Conservation (phyloP, 1,140 invertebrate genomes). For the Caenorhabditis latens region DNA sequence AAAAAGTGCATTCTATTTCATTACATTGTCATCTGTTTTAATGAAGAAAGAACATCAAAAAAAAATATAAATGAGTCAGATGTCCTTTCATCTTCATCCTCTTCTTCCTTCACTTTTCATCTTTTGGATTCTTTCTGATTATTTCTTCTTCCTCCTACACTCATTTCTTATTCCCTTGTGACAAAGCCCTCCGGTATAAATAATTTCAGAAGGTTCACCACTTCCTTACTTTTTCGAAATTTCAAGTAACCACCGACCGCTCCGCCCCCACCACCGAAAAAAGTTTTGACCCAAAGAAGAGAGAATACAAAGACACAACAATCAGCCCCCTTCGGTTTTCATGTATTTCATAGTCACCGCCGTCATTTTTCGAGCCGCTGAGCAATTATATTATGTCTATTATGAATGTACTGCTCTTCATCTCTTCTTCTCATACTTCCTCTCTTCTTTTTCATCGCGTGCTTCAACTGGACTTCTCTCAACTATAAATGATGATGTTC, state of each 20-base stretch:
- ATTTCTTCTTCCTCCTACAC: neutral
- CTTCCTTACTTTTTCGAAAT: neutral
- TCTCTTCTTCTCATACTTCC: neutral
- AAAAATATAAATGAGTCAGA: neutral
- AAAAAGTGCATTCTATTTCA: no score
- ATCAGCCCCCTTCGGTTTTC: neutral
- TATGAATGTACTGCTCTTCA: constrained; percentile 51
- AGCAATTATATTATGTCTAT: constrained; percentile 57
- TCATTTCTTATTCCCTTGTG: constrained; percentile 20
- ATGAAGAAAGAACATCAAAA: constrained; percentile 1
- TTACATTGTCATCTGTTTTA: no score
- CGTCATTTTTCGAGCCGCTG: constrained; percentile 54
- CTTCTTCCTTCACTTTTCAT: neutral
- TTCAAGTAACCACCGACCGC: neutral
- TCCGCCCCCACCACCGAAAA: neutral
- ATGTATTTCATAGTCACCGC: neutral
- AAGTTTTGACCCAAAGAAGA: neutral
- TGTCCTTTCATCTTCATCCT: neutral
- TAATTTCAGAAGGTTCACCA: neutral
- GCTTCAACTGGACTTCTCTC: neutral
- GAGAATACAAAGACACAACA: neutral
- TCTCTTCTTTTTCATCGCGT: neutral
- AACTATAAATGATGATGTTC: constrained; percentile 47
- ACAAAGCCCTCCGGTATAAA: neutral
- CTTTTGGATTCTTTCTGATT: neutral